phyloP scores from a whole-genome alignment of 2,888 invertebrate species.

The Coelogynopora nodosa region DNA sequence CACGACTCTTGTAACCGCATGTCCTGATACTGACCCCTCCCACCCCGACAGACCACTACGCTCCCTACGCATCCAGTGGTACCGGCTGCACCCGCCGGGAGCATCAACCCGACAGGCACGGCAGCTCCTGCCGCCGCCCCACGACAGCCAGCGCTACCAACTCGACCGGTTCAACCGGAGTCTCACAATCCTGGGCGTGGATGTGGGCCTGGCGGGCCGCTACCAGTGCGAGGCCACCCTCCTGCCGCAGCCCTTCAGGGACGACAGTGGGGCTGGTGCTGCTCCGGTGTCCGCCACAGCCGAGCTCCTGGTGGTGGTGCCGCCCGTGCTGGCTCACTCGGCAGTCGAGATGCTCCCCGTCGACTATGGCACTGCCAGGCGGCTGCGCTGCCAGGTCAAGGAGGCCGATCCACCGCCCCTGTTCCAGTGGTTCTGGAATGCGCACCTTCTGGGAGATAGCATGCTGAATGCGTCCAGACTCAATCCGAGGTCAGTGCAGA shows the following conservation, averaged over 20 bases:
- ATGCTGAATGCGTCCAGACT: background rate
- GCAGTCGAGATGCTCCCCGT: background rate
- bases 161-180: background rate
- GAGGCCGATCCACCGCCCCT: background rate
- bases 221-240: background rate
- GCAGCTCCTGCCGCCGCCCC: background rate
- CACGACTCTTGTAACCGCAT: no score
- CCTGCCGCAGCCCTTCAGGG: background rate
- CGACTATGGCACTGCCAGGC: background rate
- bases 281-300: background rate
- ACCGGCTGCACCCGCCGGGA: background rate
- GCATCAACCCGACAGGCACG: background rate
- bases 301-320: background rate
- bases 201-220: background rate
- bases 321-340: background rate
- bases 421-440: slow-evolving; percentile 5
- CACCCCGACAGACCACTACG: background rate
- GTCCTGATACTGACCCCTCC: no score
- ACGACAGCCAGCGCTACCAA: background rate
- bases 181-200: background rate
- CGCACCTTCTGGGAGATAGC: background rate
- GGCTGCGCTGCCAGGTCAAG: background rate
- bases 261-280: background rate
- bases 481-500: background rate
- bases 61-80: background rate